These are phyloP conservation scores for Apantesis nais DNA, from an alignment of 2,888 invertebrate genomes.

Conservation along the genomic window DNA sequence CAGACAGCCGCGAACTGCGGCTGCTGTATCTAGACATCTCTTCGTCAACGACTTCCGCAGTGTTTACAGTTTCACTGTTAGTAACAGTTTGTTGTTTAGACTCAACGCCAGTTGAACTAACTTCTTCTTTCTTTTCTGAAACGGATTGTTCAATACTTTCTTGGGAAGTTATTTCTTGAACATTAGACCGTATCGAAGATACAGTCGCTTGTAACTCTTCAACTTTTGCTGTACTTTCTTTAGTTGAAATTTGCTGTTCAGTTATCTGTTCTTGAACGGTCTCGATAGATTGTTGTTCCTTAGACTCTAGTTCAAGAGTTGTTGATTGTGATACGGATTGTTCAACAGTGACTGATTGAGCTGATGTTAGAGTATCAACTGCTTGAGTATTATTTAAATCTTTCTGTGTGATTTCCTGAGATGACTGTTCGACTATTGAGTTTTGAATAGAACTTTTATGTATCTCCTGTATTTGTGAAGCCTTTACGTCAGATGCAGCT, in stretches of 20 bases:
- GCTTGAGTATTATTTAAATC: not conserved
- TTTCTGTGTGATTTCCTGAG: not conserved
- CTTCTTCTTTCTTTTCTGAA: conserved; percentile 43
- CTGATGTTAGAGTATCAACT: conserved; percentile 12
- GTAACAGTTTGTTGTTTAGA: conserved; percentile 48
- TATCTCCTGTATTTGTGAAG: conserved; percentile 42
- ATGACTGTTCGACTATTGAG: conserved; percentile 7
- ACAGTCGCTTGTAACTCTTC: conserved; percentile 12
- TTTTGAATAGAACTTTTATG: conserved; percentile 34
- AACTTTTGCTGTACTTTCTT: conserved; percentile 18
- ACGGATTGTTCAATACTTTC: conserved; percentile 43
- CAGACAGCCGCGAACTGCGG: conserved; percentile 87
- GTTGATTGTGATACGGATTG: conserved; percentile 20
- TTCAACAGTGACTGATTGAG: conserved; percentile 8
- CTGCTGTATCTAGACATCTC: conserved; percentile 87
- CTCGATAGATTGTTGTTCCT: conserved; percentile 8
- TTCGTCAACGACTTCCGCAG: conserved; percentile 69
- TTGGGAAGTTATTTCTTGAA: conserved; percentile 40
- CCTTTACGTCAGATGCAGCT: conserved; percentile 52
- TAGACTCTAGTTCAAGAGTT: conserved; percentile 22
- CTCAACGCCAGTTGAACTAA: conserved; percentile 52
- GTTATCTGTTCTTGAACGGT: conserved; percentile 27
- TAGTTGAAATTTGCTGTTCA: conserved; percentile 20
- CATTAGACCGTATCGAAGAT: conserved; percentile 36
- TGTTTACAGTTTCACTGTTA: conserved; percentile 76